Evolutionary conservation across 2,888 invertebrate species (phyloP), one percentile per base, ranked within the genome.

Genomic region (Melanargia galathea): DNA sequence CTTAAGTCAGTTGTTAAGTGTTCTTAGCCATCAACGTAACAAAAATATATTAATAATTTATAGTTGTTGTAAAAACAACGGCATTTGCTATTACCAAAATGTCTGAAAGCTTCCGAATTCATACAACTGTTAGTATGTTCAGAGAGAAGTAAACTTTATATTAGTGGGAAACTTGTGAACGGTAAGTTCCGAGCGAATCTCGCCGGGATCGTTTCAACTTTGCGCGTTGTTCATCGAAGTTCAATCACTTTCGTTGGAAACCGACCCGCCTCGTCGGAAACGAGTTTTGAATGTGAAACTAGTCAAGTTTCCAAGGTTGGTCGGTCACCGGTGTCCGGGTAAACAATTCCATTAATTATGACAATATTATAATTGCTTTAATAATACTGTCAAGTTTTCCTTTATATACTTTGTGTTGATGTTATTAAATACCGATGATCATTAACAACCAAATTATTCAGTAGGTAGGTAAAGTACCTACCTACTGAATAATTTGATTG

Each of bases 231-330:
- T 82, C 78, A 73, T 81, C 77, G 78, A 83, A 86, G 79, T 86
- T 87, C 64, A 81, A 81, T 81, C 81, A 84, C 82, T 81, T 80
- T 78, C 75, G 75, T 73, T 75, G 76, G 74, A 75, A 75, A 49
- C 70, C 79, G 75, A 81, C 73, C 75, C 76, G 71, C 72, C 72
- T 64, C 67, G 70, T 68, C 68, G 67, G 66, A 48, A 67, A 67
- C 71, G 62, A 60, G 64, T 86, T 85, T 80, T 79, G 77, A 82
- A 83, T 79, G 73, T 72, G 75, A 75, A 85, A 84, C 83, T 81
- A 81, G 75, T 75, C 74, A 73, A 82, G 78, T 81, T 83, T 72
- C 81, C 83, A 85, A 87, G 84, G 84, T 83, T 84, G 76, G 72
- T 72, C 73, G 69, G 68, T 67, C 78, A 73, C 26, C 11, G 40